Evolutionary conservation across 2,888 invertebrate species (phyloP).

Genomic region (Protophormia terraenovae): DNA sequence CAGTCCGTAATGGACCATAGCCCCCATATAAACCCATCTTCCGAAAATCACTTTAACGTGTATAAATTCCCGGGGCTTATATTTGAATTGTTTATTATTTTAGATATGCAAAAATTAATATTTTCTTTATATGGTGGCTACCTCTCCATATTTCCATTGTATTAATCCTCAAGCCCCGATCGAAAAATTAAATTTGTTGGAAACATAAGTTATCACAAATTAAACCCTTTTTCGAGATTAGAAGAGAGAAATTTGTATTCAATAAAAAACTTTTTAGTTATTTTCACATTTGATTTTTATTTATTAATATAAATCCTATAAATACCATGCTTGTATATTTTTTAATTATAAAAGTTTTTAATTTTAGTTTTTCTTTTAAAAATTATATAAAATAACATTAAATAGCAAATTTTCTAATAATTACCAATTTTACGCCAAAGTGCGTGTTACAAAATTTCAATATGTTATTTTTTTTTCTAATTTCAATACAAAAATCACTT

Average conservation of each 20-base stretch:
- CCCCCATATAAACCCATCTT: too few relatives aligned
- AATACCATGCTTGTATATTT: constrained; percentile 15
- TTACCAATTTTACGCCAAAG: constrained; percentile 40
- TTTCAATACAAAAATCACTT: constrained; percentile 49
- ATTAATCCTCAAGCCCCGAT: too few relatives aligned
- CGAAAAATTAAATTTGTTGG: too few relatives aligned
- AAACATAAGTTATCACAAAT: too few relatives aligned
- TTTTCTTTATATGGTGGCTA: too few relatives aligned
- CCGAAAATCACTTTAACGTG: too few relatives aligned
- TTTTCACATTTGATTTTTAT: background rate
- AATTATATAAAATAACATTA: constrained; percentile 25
- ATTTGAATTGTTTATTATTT: too few relatives aligned
- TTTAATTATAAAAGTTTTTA: constrained; percentile 39
- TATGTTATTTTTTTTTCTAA: background rate
- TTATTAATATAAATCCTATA: constrained; percentile 19
- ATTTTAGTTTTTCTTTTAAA: background rate
- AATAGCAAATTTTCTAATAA: constrained; percentile 17
- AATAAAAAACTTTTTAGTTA: background rate
- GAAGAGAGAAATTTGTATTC: background rate
- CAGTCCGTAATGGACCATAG: too few relatives aligned
- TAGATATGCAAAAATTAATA: too few relatives aligned
- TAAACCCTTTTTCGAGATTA: background rate
- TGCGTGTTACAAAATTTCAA: constrained; percentile 30
- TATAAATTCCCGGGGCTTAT: too few relatives aligned
- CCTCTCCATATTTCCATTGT: too few relatives aligned